These are phyloP conservation scores for Nezara viridula DNA, from an alignment of 2,888 invertebrate genomes.

Conservation along the genomic window DNA sequence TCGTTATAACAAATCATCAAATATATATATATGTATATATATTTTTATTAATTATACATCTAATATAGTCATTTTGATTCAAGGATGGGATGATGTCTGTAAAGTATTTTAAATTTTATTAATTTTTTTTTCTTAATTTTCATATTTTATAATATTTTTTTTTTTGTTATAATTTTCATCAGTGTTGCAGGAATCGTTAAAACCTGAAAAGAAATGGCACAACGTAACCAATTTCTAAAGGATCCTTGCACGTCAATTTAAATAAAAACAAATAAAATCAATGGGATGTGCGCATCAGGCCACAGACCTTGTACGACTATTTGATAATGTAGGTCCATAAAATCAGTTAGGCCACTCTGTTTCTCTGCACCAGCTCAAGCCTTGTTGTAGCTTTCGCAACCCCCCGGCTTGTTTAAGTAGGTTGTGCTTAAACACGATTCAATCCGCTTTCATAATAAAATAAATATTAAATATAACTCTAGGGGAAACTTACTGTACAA, in stretches of 20 bases:
- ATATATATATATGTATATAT: constrained; percentile 53
- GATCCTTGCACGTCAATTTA: not conserved
- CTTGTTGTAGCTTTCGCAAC: not conserved
- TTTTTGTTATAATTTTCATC: constrained; percentile 18
- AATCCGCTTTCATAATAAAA: constrained; percentile 55
- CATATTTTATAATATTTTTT: not conserved
- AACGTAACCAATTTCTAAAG: constrained; percentile 10
- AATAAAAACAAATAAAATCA: constrained; percentile 33
- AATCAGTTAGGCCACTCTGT: constrained; percentile 53
- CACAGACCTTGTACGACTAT: constrained; percentile 38
- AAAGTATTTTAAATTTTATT: not conserved
- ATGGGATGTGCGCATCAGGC: constrained; percentile 24
- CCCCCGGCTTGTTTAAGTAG: constrained; percentile 48
- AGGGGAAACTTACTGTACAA: constrained; percentile 58
- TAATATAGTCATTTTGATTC: constrained; percentile 57
- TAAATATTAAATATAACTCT: constrained; percentile 55
- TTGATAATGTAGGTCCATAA: constrained; percentile 55
- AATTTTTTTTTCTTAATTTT: not conserved
- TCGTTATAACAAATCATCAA: constrained; percentile 48
- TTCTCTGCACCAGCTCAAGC: constrained; percentile 54
- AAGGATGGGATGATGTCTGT: constrained; percentile 55
- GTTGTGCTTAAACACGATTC: constrained; percentile 50
- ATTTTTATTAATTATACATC: not conserved
- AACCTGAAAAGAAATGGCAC: constrained; percentile 31
- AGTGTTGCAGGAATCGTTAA: not conserved